Evolutionary conservation across 92 coral and sea anemone species (phyloP).

Genomic region (Plumapathes pennacea): DNA sequence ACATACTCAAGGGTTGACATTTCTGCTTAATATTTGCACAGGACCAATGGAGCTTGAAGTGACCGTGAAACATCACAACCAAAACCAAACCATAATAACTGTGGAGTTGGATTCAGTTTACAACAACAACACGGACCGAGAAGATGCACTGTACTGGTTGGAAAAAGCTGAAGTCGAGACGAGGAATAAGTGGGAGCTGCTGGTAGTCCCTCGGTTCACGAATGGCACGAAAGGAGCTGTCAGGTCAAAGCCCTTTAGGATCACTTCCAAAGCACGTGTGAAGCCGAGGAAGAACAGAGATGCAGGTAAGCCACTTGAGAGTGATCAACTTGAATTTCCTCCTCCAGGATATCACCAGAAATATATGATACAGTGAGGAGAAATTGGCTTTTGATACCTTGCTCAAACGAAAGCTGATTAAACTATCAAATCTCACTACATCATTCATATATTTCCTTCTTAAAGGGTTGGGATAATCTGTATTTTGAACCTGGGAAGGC

Average conservation of each 20-base stretch:
- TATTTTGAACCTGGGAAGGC: too few relatives aligned
- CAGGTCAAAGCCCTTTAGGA: conserved; percentile 16
- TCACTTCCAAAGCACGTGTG: conserved; percentile 22
- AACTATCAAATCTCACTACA: too few relatives aligned
- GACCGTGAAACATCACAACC: conserved; percentile 8
- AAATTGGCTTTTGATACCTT: too few relatives aligned
- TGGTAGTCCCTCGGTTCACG: conserved; percentile 27
- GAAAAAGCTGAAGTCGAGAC: conserved; percentile 61
- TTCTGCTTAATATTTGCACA: conserved; percentile 3
- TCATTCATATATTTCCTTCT: too few relatives aligned
- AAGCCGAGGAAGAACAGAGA: conserved; percentile 10
- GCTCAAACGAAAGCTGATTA: too few relatives aligned
- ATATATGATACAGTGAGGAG: too few relatives aligned
- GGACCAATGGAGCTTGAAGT: conserved; percentile 59
- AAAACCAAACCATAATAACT: conserved; percentile 25
- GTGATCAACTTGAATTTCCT: too few relatives aligned
- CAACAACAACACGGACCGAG: conserved; percentile 49
- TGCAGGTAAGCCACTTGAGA: too few relatives aligned
- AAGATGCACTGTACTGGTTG: conserved; percentile 66
- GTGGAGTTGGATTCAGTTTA: conserved; percentile 72
- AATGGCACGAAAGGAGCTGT: conserved; percentile 21
- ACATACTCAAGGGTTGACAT: too few relatives aligned
- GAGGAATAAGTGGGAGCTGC: conserved; percentile 62
- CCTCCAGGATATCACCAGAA: too few relatives aligned
- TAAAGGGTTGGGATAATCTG: too few relatives aligned